Conservation (phyloP, 2,113 vertebrate genomes). For the Xiphophorus maculatus region DNA sequence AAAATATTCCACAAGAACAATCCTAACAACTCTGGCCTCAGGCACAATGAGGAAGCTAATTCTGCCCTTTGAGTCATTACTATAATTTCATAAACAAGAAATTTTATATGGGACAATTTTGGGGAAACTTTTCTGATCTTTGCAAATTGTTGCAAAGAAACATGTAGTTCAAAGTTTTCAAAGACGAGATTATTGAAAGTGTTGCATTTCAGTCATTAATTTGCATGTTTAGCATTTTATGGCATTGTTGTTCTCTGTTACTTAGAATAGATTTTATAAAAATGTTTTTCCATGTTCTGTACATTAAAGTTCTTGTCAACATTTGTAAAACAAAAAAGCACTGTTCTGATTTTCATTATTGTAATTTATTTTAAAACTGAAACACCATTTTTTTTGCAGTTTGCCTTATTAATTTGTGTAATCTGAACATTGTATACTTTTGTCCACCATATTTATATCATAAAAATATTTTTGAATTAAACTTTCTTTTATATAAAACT, state of each 20-base stretch:
- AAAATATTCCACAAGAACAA: background rate
- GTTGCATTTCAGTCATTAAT: background rate
- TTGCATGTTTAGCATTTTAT: background rate
- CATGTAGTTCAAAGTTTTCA: too few species aligned
- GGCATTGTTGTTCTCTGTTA: too few species aligned
- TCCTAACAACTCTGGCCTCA: background rate
- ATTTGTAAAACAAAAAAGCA: background rate
- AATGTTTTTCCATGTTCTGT: background rate
- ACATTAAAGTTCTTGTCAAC: background rate
- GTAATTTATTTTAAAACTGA: background rate
- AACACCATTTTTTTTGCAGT: background rate
- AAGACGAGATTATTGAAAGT: background rate
- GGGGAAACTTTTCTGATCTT: background rate
- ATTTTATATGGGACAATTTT: background rate
- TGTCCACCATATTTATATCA: conserved; percentile 65
- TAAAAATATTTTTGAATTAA: conserved; percentile 69
- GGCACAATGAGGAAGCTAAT: too few species aligned
- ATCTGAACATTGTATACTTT: conserved; percentile 25
- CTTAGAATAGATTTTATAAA: too few species aligned
- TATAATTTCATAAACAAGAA: background rate
- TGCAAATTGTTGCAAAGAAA: background rate
- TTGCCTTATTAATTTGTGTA: background rate
- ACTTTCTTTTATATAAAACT: conserved; percentile 49
- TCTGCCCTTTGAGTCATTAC: background rate
- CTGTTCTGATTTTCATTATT: background rate